Conservation (phyloP, 2,888 invertebrate genomes). For the Cephus pulcher region DNA sequence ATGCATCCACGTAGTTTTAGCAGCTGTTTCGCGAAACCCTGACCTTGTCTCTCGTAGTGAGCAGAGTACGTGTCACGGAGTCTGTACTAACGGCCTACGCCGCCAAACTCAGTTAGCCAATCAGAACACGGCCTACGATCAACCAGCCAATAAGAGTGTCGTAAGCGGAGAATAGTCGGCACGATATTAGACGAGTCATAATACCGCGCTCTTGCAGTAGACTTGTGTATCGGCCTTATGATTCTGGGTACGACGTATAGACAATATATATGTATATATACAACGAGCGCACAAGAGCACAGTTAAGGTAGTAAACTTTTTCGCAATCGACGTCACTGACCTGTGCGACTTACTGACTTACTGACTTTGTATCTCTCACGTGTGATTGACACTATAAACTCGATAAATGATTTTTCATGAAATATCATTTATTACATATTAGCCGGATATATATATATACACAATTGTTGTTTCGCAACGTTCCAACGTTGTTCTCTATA, state of each 20-base stretch:
- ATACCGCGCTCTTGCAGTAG: neutral
- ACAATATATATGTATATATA: no score
- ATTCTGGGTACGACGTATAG: neutral
- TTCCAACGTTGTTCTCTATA: neutral
- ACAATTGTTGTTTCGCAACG: neutral
- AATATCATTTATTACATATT: neutral
- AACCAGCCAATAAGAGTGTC: conserved; percentile 22
- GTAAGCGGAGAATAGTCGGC: neutral
- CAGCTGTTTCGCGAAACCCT: conserved; percentile 59
- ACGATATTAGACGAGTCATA: neutral
- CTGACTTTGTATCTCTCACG: neutral
- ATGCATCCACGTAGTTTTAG: conserved; percentile 39
- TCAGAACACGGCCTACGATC: conserved; percentile 15
- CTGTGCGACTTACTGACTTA: conserved; percentile 26
- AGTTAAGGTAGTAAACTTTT: conserved; percentile 26
- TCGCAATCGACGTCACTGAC: conserved; percentile 55
- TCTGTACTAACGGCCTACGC: conserved; percentile 39
- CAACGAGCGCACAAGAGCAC: conserved; percentile 2
- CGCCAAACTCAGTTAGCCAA: conserved; percentile 36
- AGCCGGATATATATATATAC: neutral
- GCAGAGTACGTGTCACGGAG: neutral
- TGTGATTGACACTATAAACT: neutral
- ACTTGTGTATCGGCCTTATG: neutral
- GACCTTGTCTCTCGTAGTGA: conserved; percentile 47
- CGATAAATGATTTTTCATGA: neutral